Base-by-base conservation (phyloP, 2,113 vertebrate genomes). In the Ceyx margarethae region DNA sequence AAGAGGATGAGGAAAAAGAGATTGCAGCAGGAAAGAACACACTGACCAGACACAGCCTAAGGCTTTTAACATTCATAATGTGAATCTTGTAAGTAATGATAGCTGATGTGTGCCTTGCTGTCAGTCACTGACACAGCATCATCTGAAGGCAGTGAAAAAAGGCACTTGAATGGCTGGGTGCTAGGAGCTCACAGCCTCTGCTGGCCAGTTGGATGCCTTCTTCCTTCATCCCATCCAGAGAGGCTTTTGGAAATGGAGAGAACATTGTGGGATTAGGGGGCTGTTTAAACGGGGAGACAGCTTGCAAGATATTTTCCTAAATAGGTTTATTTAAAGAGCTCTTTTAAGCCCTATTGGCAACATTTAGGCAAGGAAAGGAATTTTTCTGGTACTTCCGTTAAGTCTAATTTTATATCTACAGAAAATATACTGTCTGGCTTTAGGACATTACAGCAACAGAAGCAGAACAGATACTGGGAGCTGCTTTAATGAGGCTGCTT, bases 131-230 rank as follows among this genome's bases (percentile, higher is more conserved):
- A 28, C n/a, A 51, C n/a, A 56, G 10, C 25, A 19, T 8, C 57
- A 69, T 29, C 45, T 53, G 67, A 53, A 16, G 29, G 33, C 5
- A 58, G 7, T 15, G 33, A 0, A 18, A 80, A 58, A 69, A 66
- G 35, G 46, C 46, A 73, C 11, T 21, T 0, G 0, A 76, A n/a
- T 0, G 3, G 13, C 21, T 0, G 1, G 46, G 61, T 68, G 7
- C 18, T 75, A 1, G 46, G 61, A 75, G 8, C 18, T 75, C 66
- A 45, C 50, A 73, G 45, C 4, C 29, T 53, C 74, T 3, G 0
- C 16, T 5, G 8, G 21, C 26, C 5, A 7, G 16, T 33, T 2
- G 1, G 11, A 31, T 85, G 33, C 11, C 28, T 11, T 79, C 46
- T 53, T 74, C 19, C 45, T 48, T 84, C 78, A 17, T 72, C 31